Evolutionary conservation across 2,797 vertebrate species (phyloP).

Genomic region (Acrocephalus scirpaceus): DNA sequence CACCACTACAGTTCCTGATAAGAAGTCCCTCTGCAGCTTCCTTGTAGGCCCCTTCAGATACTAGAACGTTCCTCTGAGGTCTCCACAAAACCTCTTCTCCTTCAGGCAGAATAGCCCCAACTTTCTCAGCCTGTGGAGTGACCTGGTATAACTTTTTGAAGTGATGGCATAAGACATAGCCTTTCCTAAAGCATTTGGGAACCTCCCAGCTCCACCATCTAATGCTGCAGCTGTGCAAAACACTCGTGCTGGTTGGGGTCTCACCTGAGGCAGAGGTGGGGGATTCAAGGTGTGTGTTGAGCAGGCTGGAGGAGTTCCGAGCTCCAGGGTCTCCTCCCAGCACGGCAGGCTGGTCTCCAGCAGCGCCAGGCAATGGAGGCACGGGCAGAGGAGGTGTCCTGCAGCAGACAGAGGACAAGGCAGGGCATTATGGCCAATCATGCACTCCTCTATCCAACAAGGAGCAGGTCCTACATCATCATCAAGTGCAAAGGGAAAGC

Average conservation of each 20-base stretch:
- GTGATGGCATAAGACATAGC: fast-evolving
- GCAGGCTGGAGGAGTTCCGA: background rate
- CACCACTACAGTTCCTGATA: background rate
- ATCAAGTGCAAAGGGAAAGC: background rate
- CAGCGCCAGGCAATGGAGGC: background rate
- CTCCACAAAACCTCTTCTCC: background rate
- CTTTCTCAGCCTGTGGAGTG: background rate
- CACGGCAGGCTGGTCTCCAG: background rate
- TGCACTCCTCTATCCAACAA: background rate
- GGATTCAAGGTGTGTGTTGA: background rate
- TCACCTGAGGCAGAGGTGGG: conserved; percentile 49
- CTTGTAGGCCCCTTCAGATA: background rate
- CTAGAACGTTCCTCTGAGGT: background rate
- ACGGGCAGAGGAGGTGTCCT: background rate
- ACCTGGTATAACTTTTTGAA: background rate
- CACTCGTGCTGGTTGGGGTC: fast-evolving
- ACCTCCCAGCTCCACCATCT: background rate
- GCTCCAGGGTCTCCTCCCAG: background rate
- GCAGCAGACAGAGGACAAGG: background rate
- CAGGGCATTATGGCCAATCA: background rate
- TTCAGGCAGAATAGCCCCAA: background rate
- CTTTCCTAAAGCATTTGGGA: background rate
- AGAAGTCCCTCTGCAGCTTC: background rate
- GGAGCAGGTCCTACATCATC: background rate
- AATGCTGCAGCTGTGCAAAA: background rate